Percentiles rank a stretch among this genome's conserved stretches.
Conservation (phyloP, 2,113 vertebrate species). For the Platysternon megacephalum region DNA sequence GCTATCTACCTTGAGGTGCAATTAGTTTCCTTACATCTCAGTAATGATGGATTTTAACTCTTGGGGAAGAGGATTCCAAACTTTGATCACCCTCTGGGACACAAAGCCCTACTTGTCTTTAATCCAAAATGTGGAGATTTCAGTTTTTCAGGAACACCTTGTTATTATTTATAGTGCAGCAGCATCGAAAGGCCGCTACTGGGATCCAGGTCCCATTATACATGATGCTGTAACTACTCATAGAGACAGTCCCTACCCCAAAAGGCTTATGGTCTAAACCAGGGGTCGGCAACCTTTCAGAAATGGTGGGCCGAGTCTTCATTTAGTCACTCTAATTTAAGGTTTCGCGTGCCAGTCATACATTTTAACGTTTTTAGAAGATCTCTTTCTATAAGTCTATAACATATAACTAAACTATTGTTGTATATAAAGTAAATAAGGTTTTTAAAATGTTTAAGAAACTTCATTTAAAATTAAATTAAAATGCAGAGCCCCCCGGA, state of each 20-base stretch:
- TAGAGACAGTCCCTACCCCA: not conserved
- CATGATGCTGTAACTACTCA: accelerated
- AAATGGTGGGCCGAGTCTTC: too few species aligned
- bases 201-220: not conserved
- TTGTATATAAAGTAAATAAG: too few species aligned
- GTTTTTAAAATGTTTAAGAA: too few species aligned
- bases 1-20: too few species aligned
- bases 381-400: too few species aligned
- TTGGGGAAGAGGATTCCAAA: not conserved
- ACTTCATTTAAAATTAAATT: too few species aligned
- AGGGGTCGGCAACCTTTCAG: too few species aligned
- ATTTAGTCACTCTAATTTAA: too few species aligned
- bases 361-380: too few species aligned
- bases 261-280: not conserved
- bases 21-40: not conserved
- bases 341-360: too few species aligned
- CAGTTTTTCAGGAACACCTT: not conserved
- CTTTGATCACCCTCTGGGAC: not conserved
- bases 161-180: not conserved
- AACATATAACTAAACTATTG: too few species aligned
- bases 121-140: not conserved
- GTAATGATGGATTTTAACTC: not conserved
- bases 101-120: not conserved
- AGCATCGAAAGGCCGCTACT: not conserved
- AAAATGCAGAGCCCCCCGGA: too few species aligned